Evolutionary conservation across 2,113 vertebrate species (phyloP).

Genomic region (Marmota monax): DNA sequence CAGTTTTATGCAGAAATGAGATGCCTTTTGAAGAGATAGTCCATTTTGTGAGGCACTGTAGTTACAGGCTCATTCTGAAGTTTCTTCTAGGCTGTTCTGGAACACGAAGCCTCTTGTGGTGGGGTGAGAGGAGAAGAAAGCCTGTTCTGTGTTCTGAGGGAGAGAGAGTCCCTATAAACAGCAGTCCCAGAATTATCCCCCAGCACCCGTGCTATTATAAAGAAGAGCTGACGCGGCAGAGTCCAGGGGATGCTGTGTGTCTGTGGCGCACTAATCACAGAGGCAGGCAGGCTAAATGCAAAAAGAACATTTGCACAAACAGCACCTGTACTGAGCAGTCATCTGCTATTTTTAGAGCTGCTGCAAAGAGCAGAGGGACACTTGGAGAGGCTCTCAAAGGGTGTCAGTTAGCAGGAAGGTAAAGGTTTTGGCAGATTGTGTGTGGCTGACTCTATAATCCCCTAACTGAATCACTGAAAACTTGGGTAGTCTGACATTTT

Average conservation of each 20-base stretch:
- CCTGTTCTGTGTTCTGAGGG: constrained; percentile 13
- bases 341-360: constrained; percentile 81
- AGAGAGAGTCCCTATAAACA: constrained; percentile 73
- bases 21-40: constrained; percentile 5
- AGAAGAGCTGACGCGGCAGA: constrained; percentile 87
- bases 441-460: constrained; percentile 13
- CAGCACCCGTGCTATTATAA: constrained; percentile 62
- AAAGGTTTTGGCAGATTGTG: not conserved
- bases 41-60: not conserved
- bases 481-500: constrained; percentile 17
- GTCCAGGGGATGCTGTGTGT: constrained; percentile 70
- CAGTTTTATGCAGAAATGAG: not conserved
- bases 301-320: constrained; percentile 83
- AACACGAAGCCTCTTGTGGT: not conserved
- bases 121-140: constrained; percentile 29
- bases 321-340: constrained; percentile 74
- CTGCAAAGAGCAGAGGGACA: constrained; percentile 62
- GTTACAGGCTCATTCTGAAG: not conserved
- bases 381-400: constrained; percentile 69
- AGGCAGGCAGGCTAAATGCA: constrained; percentile 84
- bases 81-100: constrained; percentile 34
- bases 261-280: constrained; percentile 81
- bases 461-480: constrained; percentile 37
- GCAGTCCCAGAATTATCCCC: constrained; percentile 69
- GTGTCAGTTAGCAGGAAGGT: constrained; percentile 31